A percentile compares a stretch with the other conserved stretches of the same genome.
These are phyloP conservation scores for Odocoileus virginianus DNA, from an alignment of 2,113 vertebrate species.

Conservation along the genomic window DNA sequence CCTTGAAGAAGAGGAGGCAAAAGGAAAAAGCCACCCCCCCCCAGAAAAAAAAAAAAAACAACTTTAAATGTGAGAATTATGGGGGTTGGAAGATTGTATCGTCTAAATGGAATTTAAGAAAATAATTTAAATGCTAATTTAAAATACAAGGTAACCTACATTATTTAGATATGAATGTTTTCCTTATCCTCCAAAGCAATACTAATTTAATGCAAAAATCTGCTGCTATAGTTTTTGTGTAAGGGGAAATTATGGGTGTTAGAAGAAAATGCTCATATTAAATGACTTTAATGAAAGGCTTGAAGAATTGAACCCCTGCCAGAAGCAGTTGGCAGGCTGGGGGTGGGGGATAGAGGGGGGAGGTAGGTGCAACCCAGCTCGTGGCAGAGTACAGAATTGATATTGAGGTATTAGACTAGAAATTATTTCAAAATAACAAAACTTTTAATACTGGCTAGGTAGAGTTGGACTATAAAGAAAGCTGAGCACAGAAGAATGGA, in stretches of 20 bases:
- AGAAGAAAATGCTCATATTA: neutral
- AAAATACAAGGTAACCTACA: neutral
- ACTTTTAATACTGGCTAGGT: neutral
- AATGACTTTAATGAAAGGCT: neutral
- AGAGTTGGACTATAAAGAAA: neutral
- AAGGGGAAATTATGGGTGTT: neutral
- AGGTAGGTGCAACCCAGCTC: neutral
- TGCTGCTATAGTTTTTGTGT: neutral
- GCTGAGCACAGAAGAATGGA: neutral
- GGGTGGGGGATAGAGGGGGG: accelerated
- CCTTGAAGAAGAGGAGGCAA: neutral
- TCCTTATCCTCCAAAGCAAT: neutral
- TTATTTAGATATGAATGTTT: neutral
- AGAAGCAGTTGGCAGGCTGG: too few relatives aligned
- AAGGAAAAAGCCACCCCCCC: neutral
- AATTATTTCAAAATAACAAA: neutral
- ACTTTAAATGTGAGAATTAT: neutral
- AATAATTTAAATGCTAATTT: neutral
- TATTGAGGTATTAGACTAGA: neutral
- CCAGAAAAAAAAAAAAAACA: neutral
- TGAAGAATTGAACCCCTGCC: neutral
- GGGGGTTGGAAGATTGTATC: neutral
- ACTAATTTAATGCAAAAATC: neutral
- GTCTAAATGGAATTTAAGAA: neutral
- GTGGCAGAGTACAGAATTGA: neutral